Conservation (phyloP, 2,113 vertebrate genomes). For the Carettochelys insculpta region DNA sequence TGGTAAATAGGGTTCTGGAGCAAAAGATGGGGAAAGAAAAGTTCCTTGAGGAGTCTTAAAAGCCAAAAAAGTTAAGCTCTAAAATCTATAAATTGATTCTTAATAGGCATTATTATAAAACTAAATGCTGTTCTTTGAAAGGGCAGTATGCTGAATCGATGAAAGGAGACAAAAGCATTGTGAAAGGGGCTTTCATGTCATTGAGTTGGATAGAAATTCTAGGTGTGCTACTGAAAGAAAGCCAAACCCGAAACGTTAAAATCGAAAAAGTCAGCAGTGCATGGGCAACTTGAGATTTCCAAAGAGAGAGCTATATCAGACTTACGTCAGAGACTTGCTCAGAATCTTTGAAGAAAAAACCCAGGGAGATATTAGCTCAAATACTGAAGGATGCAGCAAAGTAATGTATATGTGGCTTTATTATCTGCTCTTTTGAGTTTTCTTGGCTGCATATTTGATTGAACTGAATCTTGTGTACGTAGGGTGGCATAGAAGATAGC, state of each 20-base stretch:
- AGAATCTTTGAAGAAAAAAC: not conserved
- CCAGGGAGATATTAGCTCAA: not conserved
- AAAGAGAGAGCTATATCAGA: not conserved
- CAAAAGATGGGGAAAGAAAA: not conserved
- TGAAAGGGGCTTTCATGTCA: constrained; percentile 1
- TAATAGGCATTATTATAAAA: not conserved
- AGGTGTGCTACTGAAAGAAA: not conserved
- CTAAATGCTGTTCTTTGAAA: not conserved
- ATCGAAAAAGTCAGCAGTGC: not conserved
- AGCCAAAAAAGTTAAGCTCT: not conserved
- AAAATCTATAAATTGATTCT: not conserved
- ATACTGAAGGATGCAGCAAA: not conserved
- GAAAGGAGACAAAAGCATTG: not conserved
- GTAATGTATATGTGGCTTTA: not conserved
- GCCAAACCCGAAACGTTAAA: not conserved
- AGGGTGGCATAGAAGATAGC: not conserved
- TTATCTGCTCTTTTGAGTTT: not conserved
- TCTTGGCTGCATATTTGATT: not conserved
- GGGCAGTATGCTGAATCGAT: not conserved
- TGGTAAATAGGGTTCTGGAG: not conserved
- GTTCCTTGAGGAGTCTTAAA: not conserved
- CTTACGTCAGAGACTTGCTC: not conserved
- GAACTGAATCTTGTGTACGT: not conserved
- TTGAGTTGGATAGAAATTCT: not conserved
- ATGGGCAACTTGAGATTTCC: not conserved